Percentiles rank a stretch among this genome's conserved stretches.
Conservation (phyloP, 1,140 invertebrate genomes). For the Drosophila burlai region DNA sequence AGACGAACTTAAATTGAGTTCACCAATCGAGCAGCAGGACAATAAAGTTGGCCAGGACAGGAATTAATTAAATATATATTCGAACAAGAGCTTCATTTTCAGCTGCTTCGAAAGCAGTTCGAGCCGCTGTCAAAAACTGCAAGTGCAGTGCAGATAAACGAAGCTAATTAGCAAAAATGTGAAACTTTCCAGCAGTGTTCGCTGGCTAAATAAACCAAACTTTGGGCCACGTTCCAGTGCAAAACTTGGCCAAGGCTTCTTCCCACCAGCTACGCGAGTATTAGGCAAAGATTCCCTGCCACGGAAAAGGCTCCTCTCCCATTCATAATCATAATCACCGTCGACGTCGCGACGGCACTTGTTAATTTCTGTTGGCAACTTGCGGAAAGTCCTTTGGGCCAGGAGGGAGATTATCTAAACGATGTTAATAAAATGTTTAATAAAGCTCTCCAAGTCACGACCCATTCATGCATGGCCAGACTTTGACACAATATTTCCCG, state of each 20-base stretch:
- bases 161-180: slow-evolving; percentile 58
- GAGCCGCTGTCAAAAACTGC: slow-evolving; percentile 22
- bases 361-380: slow-evolving; percentile 52
- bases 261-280: background rate
- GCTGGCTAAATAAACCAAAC: slow-evolving; percentile 16
- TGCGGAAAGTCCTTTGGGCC: slow-evolving; percentile 23
- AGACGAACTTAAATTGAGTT: slow-evolving; percentile 23
- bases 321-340: slow-evolving; percentile 49
- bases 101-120: slow-evolving; percentile 10
- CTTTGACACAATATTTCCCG: slow-evolving; percentile 9
- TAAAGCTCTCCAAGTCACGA: slow-evolving; percentile 13
- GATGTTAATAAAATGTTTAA: slow-evolving; percentile 56
- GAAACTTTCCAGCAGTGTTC: slow-evolving; percentile 26
- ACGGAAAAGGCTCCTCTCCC: background rate
- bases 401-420: slow-evolving; percentile 49
- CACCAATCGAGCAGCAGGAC: slow-evolving; percentile 25
- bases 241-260: slow-evolving; percentile 25
- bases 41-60: slow-evolving; percentile 15
- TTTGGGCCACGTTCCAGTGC: slow-evolving; percentile 43
- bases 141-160: slow-evolving; percentile 52
- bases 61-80: slow-evolving; percentile 36
- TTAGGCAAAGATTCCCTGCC: slow-evolving; percentile 42
- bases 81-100: slow-evolving; percentile 18
- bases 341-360: slow-evolving; percentile 39
- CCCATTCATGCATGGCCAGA: slow-evolving; percentile 16